A percentile compares a stretch with the other conserved stretches of the same genome.
These are phyloP conservation scores for Lonchura striata DNA, from an alignment of 2,113 vertebrate genomes.

Conservation along the genomic window DNA sequence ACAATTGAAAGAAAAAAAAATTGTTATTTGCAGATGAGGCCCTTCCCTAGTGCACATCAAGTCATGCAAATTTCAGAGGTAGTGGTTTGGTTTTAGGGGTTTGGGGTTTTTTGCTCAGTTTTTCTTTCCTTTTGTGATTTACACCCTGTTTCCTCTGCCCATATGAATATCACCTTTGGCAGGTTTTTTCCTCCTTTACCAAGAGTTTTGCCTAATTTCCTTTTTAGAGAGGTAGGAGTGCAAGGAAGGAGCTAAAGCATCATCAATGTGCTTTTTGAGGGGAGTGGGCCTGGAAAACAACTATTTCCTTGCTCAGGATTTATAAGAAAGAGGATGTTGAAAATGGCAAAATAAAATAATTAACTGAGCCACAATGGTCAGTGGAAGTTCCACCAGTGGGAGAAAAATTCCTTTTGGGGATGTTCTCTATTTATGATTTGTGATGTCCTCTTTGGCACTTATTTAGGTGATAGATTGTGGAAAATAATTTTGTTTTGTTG, in stretches of 20 bases:
- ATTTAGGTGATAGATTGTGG: not conserved
- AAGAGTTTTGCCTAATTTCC: not conserved
- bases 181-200: not conserved
- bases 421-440: not conserved
- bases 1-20: not conserved
- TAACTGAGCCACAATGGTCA: not conserved
- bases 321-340: fast-evolving
- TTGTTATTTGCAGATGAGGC: not conserved
- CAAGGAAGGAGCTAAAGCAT: not conserved
- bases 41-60: not conserved
- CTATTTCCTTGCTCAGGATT: not conserved
- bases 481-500: not conserved
- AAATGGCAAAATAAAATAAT: not conserved
- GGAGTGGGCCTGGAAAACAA: not conserved
- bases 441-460: not conserved
- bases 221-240: not conserved
- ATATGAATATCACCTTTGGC: not conserved
- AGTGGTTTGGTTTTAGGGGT: not conserved
- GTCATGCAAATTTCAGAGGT: not conserved
- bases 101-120: not conserved
- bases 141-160: not conserved
- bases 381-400: not conserved
- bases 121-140: not conserved
- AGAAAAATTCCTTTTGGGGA: not conserved
- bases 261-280: not conserved